Conservation (phyloP, 1,140 invertebrate genomes). For the Temnothorax longispinosus region DNA sequence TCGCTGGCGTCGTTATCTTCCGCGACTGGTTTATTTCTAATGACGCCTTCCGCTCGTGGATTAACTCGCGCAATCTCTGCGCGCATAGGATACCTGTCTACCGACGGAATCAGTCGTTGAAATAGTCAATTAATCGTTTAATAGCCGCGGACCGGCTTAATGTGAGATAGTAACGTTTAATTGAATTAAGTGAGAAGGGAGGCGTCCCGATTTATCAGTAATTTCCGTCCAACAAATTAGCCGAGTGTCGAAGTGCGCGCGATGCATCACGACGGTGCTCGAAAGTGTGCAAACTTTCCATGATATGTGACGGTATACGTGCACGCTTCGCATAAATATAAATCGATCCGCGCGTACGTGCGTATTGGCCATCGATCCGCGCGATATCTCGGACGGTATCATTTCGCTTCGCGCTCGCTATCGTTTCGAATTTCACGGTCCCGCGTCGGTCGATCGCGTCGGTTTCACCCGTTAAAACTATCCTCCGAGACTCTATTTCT, state of each 20-base stretch:
- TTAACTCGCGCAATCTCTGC: constrained; percentile 5
- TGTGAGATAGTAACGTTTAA: neutral
- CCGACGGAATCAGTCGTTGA: neutral
- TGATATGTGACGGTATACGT: neutral
- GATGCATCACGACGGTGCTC: neutral
- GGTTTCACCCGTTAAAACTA: constrained; percentile 27
- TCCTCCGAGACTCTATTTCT: neutral
- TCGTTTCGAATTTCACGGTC: constrained; percentile 58
- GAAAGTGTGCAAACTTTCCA: constrained; percentile 4
- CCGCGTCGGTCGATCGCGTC: neutral
- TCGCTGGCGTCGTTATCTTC: neutral
- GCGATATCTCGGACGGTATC: constrained; percentile 2
- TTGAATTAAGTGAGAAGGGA: constrained; percentile 1
- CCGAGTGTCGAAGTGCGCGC: neutral
- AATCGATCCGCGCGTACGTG: neutral
- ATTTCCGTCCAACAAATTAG: neutral
- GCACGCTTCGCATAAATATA: neutral
- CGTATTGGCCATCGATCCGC: neutral
- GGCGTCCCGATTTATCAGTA: neutral
- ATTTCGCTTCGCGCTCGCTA: constrained; percentile 18
- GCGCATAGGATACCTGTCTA: neutral
- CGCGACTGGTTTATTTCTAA: neutral
- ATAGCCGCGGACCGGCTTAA: neutral
- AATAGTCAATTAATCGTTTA: constrained; percentile 16
- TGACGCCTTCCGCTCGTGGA: neutral